Conservation (phyloP, 2,888 invertebrate genomes). For the Agrotis segetum region DNA sequence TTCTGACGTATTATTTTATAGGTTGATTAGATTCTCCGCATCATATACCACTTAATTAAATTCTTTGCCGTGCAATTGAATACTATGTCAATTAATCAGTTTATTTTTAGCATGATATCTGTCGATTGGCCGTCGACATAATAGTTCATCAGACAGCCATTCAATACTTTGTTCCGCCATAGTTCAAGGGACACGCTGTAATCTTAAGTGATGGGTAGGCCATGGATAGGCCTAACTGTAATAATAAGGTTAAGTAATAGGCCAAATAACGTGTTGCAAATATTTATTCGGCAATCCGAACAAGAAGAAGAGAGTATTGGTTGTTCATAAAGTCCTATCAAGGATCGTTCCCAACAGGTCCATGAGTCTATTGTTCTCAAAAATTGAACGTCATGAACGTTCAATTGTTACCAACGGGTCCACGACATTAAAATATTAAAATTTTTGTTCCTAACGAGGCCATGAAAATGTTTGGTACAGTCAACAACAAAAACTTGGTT, state of each 20-base stretch:
- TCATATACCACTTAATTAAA: slow-evolving; percentile 19
- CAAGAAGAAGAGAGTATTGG: neutral
- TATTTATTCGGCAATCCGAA: slow-evolving; percentile 1
- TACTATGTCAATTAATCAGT: slow-evolving; percentile 25
- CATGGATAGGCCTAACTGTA: slow-evolving; percentile 38
- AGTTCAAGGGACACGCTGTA: slow-evolving; percentile 39
- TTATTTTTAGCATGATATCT: neutral
- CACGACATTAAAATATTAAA: too few relatives aligned
- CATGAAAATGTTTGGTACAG: too few relatives aligned
- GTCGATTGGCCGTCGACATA: slow-evolving; percentile 11
- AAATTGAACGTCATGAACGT: too few relatives aligned
- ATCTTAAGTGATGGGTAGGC: slow-evolving; percentile 33
- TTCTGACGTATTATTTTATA: neutral
- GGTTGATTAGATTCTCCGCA: slow-evolving; percentile 1
- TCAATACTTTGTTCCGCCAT: slow-evolving; percentile 21
- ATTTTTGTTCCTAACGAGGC: too few relatives aligned
- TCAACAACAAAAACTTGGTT: too few relatives aligned
- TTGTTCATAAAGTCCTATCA: too few relatives aligned
- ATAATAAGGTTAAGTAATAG: slow-evolving; percentile 38
- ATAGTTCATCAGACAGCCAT: slow-evolving; percentile 37
- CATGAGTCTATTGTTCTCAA: too few relatives aligned
- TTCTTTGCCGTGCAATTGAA: slow-evolving; percentile 17
- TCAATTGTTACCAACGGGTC: too few relatives aligned
- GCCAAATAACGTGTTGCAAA: slow-evolving; percentile 9
- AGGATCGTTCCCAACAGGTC: too few relatives aligned